Conservation (phyloP, 1,140 invertebrate genomes). For the Agrypnia vestita region DNA sequence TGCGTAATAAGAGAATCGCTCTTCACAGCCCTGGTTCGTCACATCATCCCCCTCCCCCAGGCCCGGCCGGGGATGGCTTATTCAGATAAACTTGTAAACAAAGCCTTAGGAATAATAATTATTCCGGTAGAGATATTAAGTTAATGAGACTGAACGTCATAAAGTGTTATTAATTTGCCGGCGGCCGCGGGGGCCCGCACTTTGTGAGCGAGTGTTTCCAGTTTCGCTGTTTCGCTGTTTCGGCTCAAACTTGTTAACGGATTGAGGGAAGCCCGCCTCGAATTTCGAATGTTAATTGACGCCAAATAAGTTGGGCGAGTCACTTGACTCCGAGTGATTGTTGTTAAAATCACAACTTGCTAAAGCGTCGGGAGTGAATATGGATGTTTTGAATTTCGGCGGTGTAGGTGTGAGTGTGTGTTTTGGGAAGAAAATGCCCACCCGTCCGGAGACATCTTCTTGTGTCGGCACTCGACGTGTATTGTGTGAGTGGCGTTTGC, state of each 20-base stretch:
- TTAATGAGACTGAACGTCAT: conserved; percentile 60
- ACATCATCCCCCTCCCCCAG: not conserved
- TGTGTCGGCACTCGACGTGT: too few relatives aligned
- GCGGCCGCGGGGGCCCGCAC: not conserved
- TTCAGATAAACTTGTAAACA: conserved; percentile 61
- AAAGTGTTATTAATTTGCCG: conserved; percentile 60
- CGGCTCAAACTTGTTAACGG: not conserved
- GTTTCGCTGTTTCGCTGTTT: too few relatives aligned
- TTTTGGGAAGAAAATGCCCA: too few relatives aligned
- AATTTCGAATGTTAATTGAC: conserved; percentile 11
- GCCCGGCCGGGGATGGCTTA: conserved; percentile 44
- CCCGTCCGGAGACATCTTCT: too few relatives aligned
- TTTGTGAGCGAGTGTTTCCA: too few relatives aligned
- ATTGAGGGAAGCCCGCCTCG: not conserved
- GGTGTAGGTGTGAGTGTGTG: too few relatives aligned
- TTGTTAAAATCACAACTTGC: not conserved
- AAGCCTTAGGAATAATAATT: conserved; percentile 59
- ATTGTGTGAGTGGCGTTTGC: too few relatives aligned
- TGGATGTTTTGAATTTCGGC: too few relatives aligned
- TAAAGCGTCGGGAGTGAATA: too few relatives aligned
- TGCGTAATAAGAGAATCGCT: too few relatives aligned
- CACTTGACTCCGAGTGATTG: not conserved
- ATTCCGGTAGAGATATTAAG: conserved; percentile 60
- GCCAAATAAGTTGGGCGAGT: not conserved
- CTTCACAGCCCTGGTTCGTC: too few relatives aligned